These are phyloP conservation scores for Manis pentadactyla DNA, from an alignment of 2,797 vertebrate species.

Conservation along the genomic window DNA sequence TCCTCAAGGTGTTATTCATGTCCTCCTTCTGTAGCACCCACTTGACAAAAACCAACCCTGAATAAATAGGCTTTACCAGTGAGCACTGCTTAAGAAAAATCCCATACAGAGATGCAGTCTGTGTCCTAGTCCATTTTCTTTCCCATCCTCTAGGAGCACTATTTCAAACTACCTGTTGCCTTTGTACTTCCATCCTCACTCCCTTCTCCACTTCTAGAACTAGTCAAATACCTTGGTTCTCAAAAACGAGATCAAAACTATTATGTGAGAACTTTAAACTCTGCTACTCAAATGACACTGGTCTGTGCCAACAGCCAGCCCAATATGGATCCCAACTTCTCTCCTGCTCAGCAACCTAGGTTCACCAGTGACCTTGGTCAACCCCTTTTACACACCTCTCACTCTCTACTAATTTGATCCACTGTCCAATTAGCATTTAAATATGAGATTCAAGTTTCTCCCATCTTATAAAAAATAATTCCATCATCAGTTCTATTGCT, in stretches of 20 bases:
- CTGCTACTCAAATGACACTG: neutral
- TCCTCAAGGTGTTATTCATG: neutral
- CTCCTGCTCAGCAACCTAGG: neutral
- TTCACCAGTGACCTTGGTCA: neutral
- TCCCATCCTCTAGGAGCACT: neutral
- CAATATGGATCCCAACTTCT: neutral
- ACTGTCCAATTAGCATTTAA: neutral
- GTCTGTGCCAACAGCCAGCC: neutral
- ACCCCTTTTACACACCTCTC: neutral
- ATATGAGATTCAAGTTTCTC: neutral
- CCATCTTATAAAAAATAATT: neutral
- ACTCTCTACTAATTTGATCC: neutral
- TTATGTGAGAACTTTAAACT: neutral
- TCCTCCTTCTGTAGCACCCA: neutral
- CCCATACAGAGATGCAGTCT: neutral
- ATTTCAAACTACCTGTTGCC: no score
- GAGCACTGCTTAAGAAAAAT: neutral
- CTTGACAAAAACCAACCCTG: neutral
- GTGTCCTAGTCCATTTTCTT: neutral
- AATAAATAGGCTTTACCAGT: neutral
- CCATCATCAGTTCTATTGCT: neutral
- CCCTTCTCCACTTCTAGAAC: neutral
- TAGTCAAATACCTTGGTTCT: neutral
- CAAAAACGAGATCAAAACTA: neutral
- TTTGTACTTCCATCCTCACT: neutral